Percentiles rank a stretch among this genome's conserved stretches.
Conservation (phyloP, 1,140 invertebrate genomes). For the Lethocerus indicus region DNA sequence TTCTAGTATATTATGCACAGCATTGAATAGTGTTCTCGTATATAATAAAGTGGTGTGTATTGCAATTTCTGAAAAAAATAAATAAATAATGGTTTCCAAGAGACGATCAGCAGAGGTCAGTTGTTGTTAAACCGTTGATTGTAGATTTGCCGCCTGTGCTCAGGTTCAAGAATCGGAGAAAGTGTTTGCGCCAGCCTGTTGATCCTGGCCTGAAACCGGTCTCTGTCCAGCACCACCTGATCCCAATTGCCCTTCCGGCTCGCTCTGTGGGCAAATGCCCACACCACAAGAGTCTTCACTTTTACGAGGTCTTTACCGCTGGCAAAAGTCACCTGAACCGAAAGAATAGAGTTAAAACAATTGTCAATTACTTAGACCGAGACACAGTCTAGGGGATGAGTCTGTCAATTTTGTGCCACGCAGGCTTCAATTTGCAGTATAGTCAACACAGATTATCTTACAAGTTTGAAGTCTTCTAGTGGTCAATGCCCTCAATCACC, state of each 20-base stretch:
- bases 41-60: too few relatives aligned
- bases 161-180: slow-evolving; percentile 26
- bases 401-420: too few relatives aligned
- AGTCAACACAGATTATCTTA: too few relatives aligned
- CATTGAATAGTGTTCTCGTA: too few relatives aligned
- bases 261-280: slow-evolving; percentile 41
- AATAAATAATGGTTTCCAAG: not conserved
- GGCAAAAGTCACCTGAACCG: slow-evolving; percentile 40
- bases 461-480: too few relatives aligned
- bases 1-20: too few relatives aligned
- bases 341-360: too few relatives aligned
- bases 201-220: slow-evolving; percentile 35
- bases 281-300: slow-evolving; percentile 38
- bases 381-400: too few relatives aligned
- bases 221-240: slow-evolving; percentile 35
- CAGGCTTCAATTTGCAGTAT: too few relatives aligned
- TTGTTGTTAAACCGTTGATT: slow-evolving; percentile 14
- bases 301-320: slow-evolving; percentile 23
- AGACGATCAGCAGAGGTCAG: not conserved
- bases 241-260: slow-evolving; percentile 47
- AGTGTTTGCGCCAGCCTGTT: slow-evolving; percentile 25
- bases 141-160: slow-evolving; percentile 35
- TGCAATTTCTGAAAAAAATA: too few relatives aligned
- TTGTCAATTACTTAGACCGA: too few relatives aligned
- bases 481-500: too few relatives aligned